These are phyloP conservation scores for Arizona elegans DNA, from an alignment of 2,113 vertebrate genomes.

Conservation along the genomic window DNA sequence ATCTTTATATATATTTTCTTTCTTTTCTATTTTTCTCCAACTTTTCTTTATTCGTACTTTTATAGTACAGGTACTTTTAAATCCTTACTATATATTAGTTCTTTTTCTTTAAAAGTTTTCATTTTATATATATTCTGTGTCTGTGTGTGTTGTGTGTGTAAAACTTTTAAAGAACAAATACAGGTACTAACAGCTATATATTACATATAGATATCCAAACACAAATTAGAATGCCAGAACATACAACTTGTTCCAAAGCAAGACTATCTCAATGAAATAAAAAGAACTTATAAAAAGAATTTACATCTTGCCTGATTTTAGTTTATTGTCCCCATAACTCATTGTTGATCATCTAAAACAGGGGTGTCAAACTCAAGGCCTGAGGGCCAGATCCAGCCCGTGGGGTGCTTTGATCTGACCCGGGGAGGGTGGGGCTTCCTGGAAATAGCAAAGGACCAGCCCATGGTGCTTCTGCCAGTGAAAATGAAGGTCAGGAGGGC, in stretches of 20 bases:
- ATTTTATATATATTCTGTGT: not conserved
- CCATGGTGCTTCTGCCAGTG: too few species aligned
- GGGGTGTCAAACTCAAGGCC: not conserved
- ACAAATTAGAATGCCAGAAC: not conserved
- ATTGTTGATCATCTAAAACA: not conserved
- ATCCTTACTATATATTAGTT: not conserved
- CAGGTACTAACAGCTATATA: not conserved
- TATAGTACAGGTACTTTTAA: not conserved
- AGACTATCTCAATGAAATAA: not conserved
- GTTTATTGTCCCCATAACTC: not conserved
- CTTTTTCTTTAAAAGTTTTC: not conserved
- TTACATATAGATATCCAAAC: not conserved
- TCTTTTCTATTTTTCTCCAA: not conserved
- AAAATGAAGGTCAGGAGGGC: too few species aligned
- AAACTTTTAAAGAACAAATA: not conserved
- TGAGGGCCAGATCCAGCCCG: too few species aligned
- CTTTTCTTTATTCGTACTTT: not conserved
- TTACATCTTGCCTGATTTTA: not conserved
- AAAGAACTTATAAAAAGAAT: not conserved
- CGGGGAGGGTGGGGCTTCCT: accelerated
- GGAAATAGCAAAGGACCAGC: too few species aligned
- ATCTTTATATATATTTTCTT: not conserved
- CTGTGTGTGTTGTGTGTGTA: not conserved
- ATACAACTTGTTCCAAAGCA: not conserved
- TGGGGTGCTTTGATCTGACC: too few species aligned